Evolutionary conservation across 2,113 vertebrate species (phyloP).

Genomic region (Gallinago paraguaiae): DNA sequence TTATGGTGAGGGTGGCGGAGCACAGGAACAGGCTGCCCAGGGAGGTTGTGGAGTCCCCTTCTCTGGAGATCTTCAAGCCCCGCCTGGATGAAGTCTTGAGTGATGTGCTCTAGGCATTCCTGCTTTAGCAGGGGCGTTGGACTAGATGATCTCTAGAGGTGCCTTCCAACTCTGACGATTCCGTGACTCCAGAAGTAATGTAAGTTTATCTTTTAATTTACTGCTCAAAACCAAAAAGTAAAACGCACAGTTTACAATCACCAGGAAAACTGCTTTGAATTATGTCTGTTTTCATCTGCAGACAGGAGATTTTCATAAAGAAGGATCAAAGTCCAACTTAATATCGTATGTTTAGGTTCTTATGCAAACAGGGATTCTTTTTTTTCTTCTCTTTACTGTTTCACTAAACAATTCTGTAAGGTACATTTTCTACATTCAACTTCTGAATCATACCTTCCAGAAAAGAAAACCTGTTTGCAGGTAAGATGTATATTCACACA

Average conservation of each 20-base stretch:
- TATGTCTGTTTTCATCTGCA: not conserved
- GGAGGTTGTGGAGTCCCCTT: no score
- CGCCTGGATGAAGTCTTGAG: no score
- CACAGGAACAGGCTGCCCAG: no score
- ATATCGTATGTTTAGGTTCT: not conserved
- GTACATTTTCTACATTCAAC: not conserved
- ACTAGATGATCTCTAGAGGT: no score
- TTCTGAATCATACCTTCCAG: not conserved
- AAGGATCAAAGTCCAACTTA: not conserved
- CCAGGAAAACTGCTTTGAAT: not conserved
- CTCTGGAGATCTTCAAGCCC: no score
- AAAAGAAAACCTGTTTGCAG: not conserved
- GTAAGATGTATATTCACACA: not conserved
- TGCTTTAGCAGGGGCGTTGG: no score
- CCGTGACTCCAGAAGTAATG: not conserved
- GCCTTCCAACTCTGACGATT: no score
- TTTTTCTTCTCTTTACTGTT: not conserved
- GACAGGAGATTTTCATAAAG: not conserved
- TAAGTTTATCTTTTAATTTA: not conserved
- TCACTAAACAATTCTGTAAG: not conserved
- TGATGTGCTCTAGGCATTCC: no score
- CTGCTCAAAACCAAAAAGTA: not conserved
- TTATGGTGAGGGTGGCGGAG: no score
- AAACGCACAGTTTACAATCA: not conserved
- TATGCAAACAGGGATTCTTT: not conserved